These are phyloP conservation scores for Nomada flava DNA, from an alignment of 2,888 invertebrate species.

Conservation along the genomic window DNA sequence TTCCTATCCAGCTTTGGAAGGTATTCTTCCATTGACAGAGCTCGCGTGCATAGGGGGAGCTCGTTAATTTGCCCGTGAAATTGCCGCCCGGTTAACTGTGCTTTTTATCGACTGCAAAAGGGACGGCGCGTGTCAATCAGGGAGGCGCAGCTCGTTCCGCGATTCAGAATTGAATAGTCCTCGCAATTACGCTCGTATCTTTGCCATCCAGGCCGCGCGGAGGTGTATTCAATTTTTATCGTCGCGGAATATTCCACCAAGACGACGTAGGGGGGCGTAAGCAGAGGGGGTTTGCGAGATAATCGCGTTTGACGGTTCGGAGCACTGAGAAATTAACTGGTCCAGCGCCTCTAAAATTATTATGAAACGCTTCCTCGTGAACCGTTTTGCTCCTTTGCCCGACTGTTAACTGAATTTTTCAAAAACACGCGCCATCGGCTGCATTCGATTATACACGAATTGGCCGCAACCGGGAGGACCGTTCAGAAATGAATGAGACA, in stretches of 20 bases:
- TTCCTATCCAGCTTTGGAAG: slow-evolving; percentile 12
- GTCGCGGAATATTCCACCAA: slow-evolving; percentile 69
- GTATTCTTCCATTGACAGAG: not conserved
- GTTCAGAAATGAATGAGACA: slow-evolving; percentile 7
- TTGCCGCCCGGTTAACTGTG: slow-evolving; percentile 51
- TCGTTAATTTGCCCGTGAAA: slow-evolving; percentile 67
- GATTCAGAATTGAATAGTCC: slow-evolving; percentile 67
- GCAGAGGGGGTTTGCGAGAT: slow-evolving; percentile 65
- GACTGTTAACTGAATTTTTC: slow-evolving; percentile 31
- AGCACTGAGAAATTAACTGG: slow-evolving; percentile 78
- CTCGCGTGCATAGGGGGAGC: not conserved
- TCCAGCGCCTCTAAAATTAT: slow-evolving; percentile 76
- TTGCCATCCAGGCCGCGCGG: slow-evolving; percentile 57
- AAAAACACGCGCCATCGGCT: not conserved
- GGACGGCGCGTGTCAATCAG: slow-evolving; percentile 34
- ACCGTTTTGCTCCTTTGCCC: slow-evolving; percentile 9
- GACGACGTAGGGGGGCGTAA: slow-evolving; percentile 32
- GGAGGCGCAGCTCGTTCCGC: slow-evolving; percentile 35
- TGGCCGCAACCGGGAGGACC: not conserved
- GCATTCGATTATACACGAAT: not conserved
- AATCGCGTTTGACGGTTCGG: slow-evolving; percentile 79
- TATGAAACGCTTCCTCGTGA: slow-evolving; percentile 65
- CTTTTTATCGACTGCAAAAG: slow-evolving; percentile 53
- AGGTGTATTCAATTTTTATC: slow-evolving; percentile 75
- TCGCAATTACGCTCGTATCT: slow-evolving; percentile 69